These are phyloP conservation scores for Thymelicus acteon DNA, from an alignment of 2,888 invertebrate genomes.

Conservation along the genomic window DNA sequence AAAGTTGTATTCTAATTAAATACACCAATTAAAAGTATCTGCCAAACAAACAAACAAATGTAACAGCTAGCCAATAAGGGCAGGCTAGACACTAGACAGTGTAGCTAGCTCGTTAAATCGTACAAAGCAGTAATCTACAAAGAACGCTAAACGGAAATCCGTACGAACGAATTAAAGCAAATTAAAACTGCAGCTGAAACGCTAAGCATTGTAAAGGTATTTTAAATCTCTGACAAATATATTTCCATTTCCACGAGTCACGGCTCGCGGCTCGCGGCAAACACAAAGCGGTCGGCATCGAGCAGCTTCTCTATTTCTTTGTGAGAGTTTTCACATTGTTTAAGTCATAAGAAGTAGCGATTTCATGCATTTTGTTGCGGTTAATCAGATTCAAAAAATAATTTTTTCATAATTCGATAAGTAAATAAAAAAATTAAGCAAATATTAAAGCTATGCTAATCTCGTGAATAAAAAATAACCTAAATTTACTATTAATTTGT, in stretches of 20 bases:
- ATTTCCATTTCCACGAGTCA: conserved; percentile 38
- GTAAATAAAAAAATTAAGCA: too few species aligned
- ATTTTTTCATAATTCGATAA: too few species aligned
- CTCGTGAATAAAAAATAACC: too few species aligned
- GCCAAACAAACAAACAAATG: background rate
- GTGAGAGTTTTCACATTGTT: background rate
- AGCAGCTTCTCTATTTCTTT: conserved; percentile 37
- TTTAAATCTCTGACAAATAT: conserved; percentile 39
- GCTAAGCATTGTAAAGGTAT: conserved; percentile 31
- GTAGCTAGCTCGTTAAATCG: conserved; percentile 14
- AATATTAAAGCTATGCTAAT: too few species aligned
- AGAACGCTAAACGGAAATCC: conserved; percentile 16
- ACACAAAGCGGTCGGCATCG: conserved; percentile 38
- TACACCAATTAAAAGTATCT: conserved; percentile 5
- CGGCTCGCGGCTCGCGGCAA: conserved; percentile 36
- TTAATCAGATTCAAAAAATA: too few species aligned
- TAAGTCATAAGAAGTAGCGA: conserved; percentile 9
- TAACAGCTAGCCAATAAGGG: background rate
- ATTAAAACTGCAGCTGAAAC: conserved; percentile 33
- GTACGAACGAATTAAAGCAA: conserved; percentile 29
- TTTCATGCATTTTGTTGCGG: background rate
- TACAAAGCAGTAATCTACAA: conserved; percentile 17
- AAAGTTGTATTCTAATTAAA: background rate
- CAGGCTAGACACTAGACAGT: background rate
- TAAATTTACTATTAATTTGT: too few species aligned